Conservation (phyloP, 2,797 vertebrate species). For the Moxostoma hubbsi region DNA sequence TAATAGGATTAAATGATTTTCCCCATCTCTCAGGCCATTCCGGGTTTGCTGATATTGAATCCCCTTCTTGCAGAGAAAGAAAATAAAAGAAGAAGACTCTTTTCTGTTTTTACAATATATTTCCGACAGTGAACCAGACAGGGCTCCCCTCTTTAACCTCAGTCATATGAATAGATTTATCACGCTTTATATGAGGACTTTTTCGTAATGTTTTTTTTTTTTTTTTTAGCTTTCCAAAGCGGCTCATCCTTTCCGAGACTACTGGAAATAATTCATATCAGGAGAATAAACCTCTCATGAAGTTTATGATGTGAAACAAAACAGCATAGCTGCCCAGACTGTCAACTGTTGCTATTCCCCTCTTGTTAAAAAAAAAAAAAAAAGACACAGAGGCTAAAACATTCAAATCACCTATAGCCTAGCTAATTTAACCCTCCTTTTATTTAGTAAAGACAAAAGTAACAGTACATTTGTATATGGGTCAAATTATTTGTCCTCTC, state of each 20-base stretch:
- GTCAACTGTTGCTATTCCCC: too few relatives aligned
- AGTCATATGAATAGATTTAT: slow-evolving; percentile 23
- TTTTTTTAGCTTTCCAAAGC: neutral
- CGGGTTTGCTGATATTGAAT: neutral
- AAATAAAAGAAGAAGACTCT: slow-evolving; percentile 14
- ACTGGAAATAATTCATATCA: too few relatives aligned
- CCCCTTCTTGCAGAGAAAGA: neutral
- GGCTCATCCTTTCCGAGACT: too few relatives aligned
- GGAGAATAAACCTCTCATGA: too few relatives aligned
- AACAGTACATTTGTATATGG: neutral
- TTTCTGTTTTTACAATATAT: slow-evolving; percentile 5
- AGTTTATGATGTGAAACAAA: too few relatives aligned
- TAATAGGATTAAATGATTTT: neutral
- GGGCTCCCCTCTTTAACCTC: slow-evolving; percentile 4
- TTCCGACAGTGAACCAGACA: slow-evolving; percentile 35
- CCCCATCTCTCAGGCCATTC: slow-evolving; percentile 10
- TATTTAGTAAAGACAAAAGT: neutral
- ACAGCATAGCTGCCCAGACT: too few relatives aligned
- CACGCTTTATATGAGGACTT: slow-evolving; percentile 7
- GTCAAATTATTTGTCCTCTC: too few relatives aligned
- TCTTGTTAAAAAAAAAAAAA: too few relatives aligned
- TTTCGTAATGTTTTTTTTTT: slow-evolving; percentile 18
- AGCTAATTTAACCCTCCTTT: too few relatives aligned
- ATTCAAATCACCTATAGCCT: too few relatives aligned
- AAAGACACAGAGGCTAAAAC: too few relatives aligned